Base-by-base conservation (phyloP, 2,888 invertebrate genomes). In the Chironomus riparius region DNA sequence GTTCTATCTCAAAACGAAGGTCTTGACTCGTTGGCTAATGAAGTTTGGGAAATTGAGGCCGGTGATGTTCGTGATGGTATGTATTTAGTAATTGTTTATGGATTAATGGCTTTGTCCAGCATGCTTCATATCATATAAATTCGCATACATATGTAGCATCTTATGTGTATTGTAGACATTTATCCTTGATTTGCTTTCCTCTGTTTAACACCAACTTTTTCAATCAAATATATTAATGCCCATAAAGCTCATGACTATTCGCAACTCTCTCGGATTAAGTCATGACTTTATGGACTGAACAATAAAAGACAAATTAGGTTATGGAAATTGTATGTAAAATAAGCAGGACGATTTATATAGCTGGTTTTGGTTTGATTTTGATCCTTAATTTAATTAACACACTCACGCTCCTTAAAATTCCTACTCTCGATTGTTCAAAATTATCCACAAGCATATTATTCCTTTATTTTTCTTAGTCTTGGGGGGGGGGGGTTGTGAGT, bases 1-100 rank as follows among this genome's bases (percentile, higher is more conserved):
- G 91, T 95, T 50, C 89, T 95, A 78, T 97, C 96, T 47, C 97
- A 97, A 85, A 93, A 94, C 83, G 96, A 95, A 84, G 95, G 95
- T 0, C 88, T 97, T 69, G 96, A 97, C 85, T 90, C 89, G 47
- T 89, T 94, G 82, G 91, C 90, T 78, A 90, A 90, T 83, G 95
- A 93, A 65, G 87, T 93, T 74, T 92, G 91, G 61, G 97, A 97
- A 86, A 95, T 97, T 78, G 95, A 97, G 86, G 97, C 96, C 47
- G 95, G 95, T 7, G 95, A 96, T 85, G 87, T 97, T 78, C 87
- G 94, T 83, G 95, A 95, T 85, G 95, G 95, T 95, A 87, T 86
- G 86, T 83, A 71, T 80, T 72, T 79, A n/a, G 78, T 79, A 78
- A 78, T 78, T 48, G 50, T 38, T 38, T 38, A 10, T 24, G 71